phyloP scores from a whole-genome alignment of 2,888 invertebrate genomes.

The Erebia aethiops region DNA sequence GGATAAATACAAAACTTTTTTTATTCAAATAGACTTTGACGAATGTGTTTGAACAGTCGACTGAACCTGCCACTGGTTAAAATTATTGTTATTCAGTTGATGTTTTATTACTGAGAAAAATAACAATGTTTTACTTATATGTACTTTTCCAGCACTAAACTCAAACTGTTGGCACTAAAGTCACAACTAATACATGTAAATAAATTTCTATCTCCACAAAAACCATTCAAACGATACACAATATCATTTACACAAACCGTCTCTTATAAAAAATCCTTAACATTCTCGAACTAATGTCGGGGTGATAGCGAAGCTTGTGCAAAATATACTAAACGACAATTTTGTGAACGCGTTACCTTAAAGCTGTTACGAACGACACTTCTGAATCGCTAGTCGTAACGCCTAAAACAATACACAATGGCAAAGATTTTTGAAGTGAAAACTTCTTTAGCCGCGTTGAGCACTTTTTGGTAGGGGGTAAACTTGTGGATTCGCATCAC shows the following conservation, averaged over 20 bases:
- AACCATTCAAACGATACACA: slow-evolving; percentile 1
- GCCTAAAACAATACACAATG: slow-evolving; percentile 18
- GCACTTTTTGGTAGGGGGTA: no score
- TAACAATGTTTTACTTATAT: background rate
- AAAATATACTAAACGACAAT: slow-evolving; percentile 13
- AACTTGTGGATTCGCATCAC: no score
- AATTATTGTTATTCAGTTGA: no score
- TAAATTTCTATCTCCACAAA: background rate
- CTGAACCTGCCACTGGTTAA: no score
- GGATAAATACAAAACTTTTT: no score
- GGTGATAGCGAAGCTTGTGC: slow-evolving; percentile 3
- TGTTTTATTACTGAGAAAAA: background rate
- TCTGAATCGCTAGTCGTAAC: slow-evolving; percentile 5
- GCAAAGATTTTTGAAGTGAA: background rate
- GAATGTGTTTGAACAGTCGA: no score
- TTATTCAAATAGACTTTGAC: no score
- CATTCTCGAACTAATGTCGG: slow-evolving; percentile 1
- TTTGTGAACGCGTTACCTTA: slow-evolving; percentile 13
- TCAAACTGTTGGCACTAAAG: background rate
- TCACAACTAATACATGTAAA: slow-evolving; percentile 4
- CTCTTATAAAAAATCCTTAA: slow-evolving; percentile 16
- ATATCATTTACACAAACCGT: slow-evolving; percentile 8
- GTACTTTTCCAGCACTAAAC: background rate
- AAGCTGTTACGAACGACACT: slow-evolving; percentile 4
- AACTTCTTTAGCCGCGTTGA: background rate